A percentile compares a stretch with the other conserved stretches of the same genome.
These are phyloP conservation scores for Junonia oenone DNA, from an alignment of 2,888 invertebrate genomes.

Conservation along the genomic window DNA sequence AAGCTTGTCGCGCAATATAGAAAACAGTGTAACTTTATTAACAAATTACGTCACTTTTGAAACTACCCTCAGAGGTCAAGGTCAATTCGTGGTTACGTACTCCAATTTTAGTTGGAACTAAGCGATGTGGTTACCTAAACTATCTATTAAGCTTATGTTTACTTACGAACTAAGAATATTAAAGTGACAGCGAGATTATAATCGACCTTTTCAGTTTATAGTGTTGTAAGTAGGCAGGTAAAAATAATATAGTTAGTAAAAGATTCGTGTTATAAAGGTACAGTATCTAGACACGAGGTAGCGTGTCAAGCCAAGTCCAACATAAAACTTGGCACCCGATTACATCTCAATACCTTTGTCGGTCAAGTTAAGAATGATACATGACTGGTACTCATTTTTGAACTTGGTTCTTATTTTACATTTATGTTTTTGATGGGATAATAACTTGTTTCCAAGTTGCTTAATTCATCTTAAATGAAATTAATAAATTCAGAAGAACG, in stretches of 20 bases:
- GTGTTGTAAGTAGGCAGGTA: too few relatives aligned
- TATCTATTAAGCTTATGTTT: constrained; percentile 1
- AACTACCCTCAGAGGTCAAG: background rate
- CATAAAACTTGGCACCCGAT: too few relatives aligned
- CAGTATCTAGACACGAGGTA: too few relatives aligned
- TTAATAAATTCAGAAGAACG: background rate
- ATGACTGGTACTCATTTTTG: too few relatives aligned
- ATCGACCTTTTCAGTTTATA: too few relatives aligned
- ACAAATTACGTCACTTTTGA: background rate
- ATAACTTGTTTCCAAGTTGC: too few relatives aligned
- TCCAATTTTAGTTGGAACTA: background rate
- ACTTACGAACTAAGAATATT: background rate
- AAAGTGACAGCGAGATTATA: background rate
- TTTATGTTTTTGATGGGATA: too few relatives aligned
- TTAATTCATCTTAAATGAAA: background rate
- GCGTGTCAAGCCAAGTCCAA: too few relatives aligned
- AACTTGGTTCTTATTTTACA: too few relatives aligned
- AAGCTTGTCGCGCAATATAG: background rate
- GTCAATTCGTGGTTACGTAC: background rate
- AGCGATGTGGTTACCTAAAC: background rate
- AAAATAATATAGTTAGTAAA: too few relatives aligned
- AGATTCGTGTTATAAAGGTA: background rate
- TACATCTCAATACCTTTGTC: too few relatives aligned
- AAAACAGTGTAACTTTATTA: constrained; percentile 1
- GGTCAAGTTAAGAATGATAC: too few relatives aligned